A percentile compares a stretch with the other conserved stretches of the same genome.
These are phyloP conservation scores for Leptonema lineaticorne DNA, from an alignment of 1,140 invertebrate species.

Conservation along the genomic window DNA sequence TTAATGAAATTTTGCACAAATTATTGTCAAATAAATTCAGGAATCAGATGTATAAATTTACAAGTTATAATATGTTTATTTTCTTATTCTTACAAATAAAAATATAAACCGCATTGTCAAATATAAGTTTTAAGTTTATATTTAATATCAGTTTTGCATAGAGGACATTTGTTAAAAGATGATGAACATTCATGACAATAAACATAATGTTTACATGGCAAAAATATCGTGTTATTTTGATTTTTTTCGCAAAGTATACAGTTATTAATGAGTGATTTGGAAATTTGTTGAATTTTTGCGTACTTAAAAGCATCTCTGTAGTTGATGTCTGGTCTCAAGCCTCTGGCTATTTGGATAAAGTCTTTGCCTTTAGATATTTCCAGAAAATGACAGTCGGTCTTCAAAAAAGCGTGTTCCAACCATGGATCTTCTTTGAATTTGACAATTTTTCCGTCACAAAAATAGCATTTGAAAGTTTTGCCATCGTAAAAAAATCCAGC, in stretches of 20 bases:
- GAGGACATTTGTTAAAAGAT: background rate
- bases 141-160: background rate
- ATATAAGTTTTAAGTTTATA: background rate
- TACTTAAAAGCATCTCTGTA: background rate
- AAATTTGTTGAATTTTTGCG: background rate
- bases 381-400: background rate
- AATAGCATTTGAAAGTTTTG: background rate
- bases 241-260: background rate
- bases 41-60: too few relatives aligned
- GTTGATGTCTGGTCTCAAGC: background rate
- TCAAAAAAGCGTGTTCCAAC: background rate
- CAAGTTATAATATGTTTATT: too few relatives aligned
- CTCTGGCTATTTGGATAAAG: background rate
- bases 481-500: constrained; percentile 14
- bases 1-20: too few relatives aligned
- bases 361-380: background rate
- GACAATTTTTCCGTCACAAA: background rate
- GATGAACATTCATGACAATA: background rate
- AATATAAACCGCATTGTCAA: too few relatives aligned
- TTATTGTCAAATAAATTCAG: too few relatives aligned
- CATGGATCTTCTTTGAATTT: background rate
- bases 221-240: background rate
- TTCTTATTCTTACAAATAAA: too few relatives aligned
- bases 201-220: background rate
- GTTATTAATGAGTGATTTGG: background rate